Evolutionary conservation across 2,888 invertebrate species (phyloP), one percentile per base, ranked within the genome.

Genomic region (Arctia plantaginis): DNA sequence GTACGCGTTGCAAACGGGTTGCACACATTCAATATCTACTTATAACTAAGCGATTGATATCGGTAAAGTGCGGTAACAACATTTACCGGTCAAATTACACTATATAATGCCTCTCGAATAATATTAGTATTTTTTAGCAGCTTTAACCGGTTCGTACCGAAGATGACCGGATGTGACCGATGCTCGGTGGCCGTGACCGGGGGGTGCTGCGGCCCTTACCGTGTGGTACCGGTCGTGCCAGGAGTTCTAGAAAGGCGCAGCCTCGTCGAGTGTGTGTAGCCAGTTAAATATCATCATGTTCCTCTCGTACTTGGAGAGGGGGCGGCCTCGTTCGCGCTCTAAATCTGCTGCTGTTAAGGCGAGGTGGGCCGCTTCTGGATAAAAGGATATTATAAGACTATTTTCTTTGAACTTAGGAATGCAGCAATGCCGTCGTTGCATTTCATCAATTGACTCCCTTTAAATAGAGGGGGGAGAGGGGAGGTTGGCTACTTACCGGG

Each of bases 271-370:
- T 2, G 98, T 98, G 90, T 98, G 98, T 1, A 99, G 96, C 99
- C 99, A 99, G 93, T 98, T 98, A 94, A 99, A 99, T 75, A 99
- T 99, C 98, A 98, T 98, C 97, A 99, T 98, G 92, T 99, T 99
- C n/a, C 98, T 93, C 88, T 98, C 98, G 93, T 98, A 98, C 87
- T 98, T 98, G n/a, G 98, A 98, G 20, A 98, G 96, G 0, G 98
- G 98, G 77, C 98, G 97, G 0, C 98, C 98, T 0, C 98, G 95
- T 88, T 98, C 98, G 72, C 98, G 95, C 85, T 98, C 98, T 51
- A 98, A 96, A 87, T 98, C 98, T 0, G 97, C 97, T 7, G 98
- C 97, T 0, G 98, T 98, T 2, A 98, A 93, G 0, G 93, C 95
- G 3, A 97, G 96, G 65, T 93, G 90, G 0, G 93, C 95, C 0